A percentile compares a stretch with the other conserved stretches of the same genome.
phyloP scores from a whole-genome alignment of 2,113 vertebrate genomes.

The Sorex araneus region DNA sequence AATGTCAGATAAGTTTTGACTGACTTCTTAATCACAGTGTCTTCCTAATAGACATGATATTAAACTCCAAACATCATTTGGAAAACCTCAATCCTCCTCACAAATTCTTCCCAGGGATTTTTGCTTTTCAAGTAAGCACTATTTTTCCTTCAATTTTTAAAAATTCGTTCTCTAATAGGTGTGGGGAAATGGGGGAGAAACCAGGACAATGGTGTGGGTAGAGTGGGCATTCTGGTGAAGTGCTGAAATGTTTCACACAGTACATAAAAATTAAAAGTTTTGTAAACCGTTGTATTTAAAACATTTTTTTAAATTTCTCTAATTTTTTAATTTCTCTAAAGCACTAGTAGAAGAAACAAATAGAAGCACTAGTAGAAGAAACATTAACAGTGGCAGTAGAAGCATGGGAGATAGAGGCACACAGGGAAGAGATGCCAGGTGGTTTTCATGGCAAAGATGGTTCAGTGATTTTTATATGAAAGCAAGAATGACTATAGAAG shows the following conservation, averaged over 20 bases:
- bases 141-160: not conserved
- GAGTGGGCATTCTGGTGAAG: no score
- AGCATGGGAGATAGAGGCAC: fast-evolving
- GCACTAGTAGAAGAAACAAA: no score
- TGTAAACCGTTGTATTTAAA: no score
- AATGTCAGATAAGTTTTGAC: no score
- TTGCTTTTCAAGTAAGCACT: not conserved
- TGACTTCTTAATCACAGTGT: no score
- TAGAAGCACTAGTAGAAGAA: not conserved
- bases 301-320: no score
- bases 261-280: no score
- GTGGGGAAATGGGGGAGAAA: no score
- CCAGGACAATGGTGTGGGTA: no score
- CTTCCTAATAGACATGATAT: not conserved
- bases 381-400: not conserved
- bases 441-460: not conserved
- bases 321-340: no score
- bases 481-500: not conserved
- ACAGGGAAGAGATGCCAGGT: not conserved
- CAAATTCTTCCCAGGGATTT: not conserved
- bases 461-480: not conserved
- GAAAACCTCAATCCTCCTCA: not conserved
- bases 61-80: not conserved
- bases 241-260: no score
- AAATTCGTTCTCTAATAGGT: not conserved